A percentile compares a stretch with the other conserved stretches of the same genome.
Evolutionary conservation across 2,888 invertebrate species (phyloP).

Genomic region (Axea sp.): DNA sequence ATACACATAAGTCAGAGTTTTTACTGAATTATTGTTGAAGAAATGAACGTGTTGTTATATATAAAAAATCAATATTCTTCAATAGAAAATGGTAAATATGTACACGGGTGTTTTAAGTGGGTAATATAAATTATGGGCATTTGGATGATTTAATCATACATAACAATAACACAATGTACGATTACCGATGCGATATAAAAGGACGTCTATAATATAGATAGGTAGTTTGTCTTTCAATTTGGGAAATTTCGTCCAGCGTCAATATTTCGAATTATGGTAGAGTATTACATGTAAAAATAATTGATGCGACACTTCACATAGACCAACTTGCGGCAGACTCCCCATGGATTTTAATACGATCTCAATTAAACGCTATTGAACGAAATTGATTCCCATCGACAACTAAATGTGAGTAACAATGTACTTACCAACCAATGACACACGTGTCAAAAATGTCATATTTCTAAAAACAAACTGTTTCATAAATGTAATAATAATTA

Average conservation of each 20-base stretch:
- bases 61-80: too few species aligned
- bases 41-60: too few species aligned
- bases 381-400: conserved; percentile 66
- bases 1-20: too few species aligned
- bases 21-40: too few species aligned
- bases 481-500: too few species aligned
- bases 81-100: too few species aligned
- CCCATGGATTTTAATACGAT: conserved; percentile 61
- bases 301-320: conserved; percentile 2
- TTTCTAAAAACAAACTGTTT: too few species aligned
- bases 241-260: conserved; percentile 35
- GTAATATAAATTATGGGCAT: too few species aligned
- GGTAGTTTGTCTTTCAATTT: conserved; percentile 37
- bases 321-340: conserved; percentile 28
- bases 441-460: too few species aligned
- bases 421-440: conserved; percentile 15
- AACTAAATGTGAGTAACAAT: conserved; percentile 36
- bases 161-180: too few species aligned
- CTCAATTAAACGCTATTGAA: conserved; percentile 66
- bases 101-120: too few species aligned
- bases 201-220: conserved; percentile 1
- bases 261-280: conserved; percentile 7
- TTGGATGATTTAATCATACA: too few species aligned
- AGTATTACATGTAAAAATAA: conserved; percentile 41
- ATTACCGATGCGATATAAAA: not conserved